phyloP scores from a whole-genome alignment of 2,888 invertebrate species.

The Desoria tigrina region DNA sequence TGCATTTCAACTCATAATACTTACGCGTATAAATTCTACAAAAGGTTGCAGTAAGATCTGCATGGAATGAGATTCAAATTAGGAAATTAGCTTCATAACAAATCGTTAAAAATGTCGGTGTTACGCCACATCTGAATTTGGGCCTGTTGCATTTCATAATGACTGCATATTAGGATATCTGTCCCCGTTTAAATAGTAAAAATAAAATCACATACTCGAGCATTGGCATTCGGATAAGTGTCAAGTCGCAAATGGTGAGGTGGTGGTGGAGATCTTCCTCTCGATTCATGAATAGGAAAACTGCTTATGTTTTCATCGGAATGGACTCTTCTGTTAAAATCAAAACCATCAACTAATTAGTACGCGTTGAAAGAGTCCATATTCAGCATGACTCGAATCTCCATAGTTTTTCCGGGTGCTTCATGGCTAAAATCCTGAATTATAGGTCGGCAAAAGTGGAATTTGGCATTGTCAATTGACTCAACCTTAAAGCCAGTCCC shows the following conservation, averaged over 20 bases:
- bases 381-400: neutral
- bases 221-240: conserved; percentile 22
- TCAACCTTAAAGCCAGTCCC: conserved; percentile 1
- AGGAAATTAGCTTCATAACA: no score
- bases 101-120: no score
- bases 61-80: no score
- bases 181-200: no score
- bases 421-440: conserved; percentile 12
- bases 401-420: neutral
- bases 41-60: no score
- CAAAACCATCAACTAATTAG: neutral
- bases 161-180: no score
- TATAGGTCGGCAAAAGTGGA: conserved; percentile 11
- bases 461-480: conserved; percentile 7
- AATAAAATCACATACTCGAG: no score
- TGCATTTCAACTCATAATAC: no score
- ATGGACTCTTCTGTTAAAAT: conserved; percentile 46
- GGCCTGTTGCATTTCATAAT: no score
- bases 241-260: conserved; percentile 24
- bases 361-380: neutral
- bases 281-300: conserved; percentile 15
- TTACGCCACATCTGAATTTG: no score
- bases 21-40: no score
- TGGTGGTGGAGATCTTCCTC: conserved; percentile 31
- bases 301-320: conserved; percentile 49